These are phyloP conservation scores for Stenodera caucasica DNA, from an alignment of 2,888 invertebrate genomes.

Conservation along the genomic window DNA sequence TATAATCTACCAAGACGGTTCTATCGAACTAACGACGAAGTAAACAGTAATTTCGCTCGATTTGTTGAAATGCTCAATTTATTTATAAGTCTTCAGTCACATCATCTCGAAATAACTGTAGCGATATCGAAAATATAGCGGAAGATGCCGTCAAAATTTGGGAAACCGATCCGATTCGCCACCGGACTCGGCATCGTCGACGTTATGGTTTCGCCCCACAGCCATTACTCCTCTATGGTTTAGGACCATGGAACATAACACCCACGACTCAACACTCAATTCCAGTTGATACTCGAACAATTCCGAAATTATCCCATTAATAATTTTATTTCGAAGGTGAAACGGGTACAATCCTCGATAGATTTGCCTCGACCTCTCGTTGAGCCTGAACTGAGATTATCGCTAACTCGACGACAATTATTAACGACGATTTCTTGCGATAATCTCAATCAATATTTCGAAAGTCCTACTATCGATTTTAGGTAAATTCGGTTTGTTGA, in stretches of 20 bases:
- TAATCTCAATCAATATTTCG: slow-evolving; percentile 42
- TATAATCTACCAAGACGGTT: slow-evolving; percentile 36
- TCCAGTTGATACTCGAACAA: slow-evolving; percentile 50
- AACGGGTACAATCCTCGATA: slow-evolving; percentile 56
- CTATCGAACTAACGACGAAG: slow-evolving; percentile 21
- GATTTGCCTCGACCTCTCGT: slow-evolving; percentile 49
- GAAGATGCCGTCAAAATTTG: slow-evolving; percentile 39
- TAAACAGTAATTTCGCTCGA: slow-evolving; percentile 17
- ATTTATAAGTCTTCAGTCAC: too few species aligned
- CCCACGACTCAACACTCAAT: slow-evolving; percentile 55
- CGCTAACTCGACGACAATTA: slow-evolving; percentile 56
- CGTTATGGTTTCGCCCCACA: slow-evolving; percentile 56
- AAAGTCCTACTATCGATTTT: slow-evolving; percentile 28
- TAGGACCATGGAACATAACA: slow-evolving; percentile 58
- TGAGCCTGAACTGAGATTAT: slow-evolving; percentile 53
- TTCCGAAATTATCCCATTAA: not conserved
- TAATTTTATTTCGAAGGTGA: slow-evolving; percentile 39
- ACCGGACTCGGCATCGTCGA: slow-evolving; percentile 48
- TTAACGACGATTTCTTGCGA: slow-evolving; percentile 56
- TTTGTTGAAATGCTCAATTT: too few species aligned
- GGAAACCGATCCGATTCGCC: slow-evolving; percentile 40
- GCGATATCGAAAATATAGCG: not conserved
- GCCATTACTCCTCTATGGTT: slow-evolving; percentile 57
- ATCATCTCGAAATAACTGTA: too few species aligned
- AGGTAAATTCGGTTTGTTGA: slow-evolving; percentile 5